These are phyloP conservation scores for Craseonycteris thonglongyai DNA, from an alignment of 2,113 vertebrate species.

Conservation along the genomic window DNA sequence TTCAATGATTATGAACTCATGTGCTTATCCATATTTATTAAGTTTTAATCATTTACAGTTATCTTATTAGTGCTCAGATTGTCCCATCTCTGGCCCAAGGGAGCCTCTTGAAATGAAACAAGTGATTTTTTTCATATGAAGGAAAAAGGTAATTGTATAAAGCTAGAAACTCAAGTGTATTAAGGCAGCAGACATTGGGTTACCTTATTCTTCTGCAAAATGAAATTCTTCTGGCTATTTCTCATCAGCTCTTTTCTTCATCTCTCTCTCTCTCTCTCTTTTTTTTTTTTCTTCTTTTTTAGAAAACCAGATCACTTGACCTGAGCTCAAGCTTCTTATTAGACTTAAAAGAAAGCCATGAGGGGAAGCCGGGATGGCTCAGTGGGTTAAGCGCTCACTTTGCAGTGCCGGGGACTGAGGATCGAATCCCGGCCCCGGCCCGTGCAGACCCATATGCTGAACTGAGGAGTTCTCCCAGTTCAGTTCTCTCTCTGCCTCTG, in stretches of 20 bases:
- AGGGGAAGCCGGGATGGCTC: no score
- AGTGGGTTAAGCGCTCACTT: no score
- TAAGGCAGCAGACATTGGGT: background rate
- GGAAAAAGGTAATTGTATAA: background rate
- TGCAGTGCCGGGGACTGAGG: no score
- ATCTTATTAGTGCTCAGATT: background rate
- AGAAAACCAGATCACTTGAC: background rate
- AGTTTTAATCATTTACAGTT: background rate
- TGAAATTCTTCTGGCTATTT: background rate
- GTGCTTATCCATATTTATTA: background rate
- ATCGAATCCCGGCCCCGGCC: no score
- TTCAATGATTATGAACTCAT: background rate
- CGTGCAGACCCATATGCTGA: no score
- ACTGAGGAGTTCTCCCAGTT: no score
- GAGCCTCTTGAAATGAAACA: background rate
- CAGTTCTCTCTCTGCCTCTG: no score
- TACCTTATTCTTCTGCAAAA: background rate
- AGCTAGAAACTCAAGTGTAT: background rate
- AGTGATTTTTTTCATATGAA: background rate
- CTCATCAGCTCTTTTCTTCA: background rate
- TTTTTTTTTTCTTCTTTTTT: background rate
- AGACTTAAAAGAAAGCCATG: background rate
- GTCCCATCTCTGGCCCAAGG: background rate
- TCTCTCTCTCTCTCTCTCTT: no score
- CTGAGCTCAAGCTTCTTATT: background rate